Evolutionary conservation across 2,113 vertebrate species (phyloP).

Genomic region (Motacilla alba): DNA sequence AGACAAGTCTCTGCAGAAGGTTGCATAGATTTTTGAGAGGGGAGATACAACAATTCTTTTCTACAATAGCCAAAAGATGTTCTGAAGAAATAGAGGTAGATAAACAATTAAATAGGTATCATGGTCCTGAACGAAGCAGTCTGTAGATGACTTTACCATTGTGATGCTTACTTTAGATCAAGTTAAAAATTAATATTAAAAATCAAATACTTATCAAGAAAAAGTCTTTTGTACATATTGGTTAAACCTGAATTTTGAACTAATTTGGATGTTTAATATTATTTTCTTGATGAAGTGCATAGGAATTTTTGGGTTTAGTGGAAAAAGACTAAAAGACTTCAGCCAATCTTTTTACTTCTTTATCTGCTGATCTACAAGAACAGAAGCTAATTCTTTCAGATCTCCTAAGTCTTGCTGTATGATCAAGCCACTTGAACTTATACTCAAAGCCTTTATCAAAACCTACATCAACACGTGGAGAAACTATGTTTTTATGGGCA

Average conservation of each 20-base stretch:
- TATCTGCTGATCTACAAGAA: neutral
- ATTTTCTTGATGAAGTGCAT: neutral
- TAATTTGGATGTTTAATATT: neutral
- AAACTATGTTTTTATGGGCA: neutral
- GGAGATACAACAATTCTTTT: neutral
- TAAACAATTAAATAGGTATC: neutral
- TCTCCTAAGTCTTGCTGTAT: neutral
- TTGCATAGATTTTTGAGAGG: neutral
- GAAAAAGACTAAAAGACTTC: neutral
- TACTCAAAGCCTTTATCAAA: neutral
- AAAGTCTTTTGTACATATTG: neutral
- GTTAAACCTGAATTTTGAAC: neutral
- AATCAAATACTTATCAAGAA: neutral
- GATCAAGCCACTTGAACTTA: neutral
- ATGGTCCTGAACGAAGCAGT: neutral
- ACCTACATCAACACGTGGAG: neutral
- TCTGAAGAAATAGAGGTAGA: neutral
- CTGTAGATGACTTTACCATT: neutral
- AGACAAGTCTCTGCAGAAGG: neutral
- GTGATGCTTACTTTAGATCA: neutral
- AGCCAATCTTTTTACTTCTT: neutral
- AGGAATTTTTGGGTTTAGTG: neutral
- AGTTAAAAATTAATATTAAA: neutral
- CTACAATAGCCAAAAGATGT: neutral
- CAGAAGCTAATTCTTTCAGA: neutral